phyloP scores from a whole-genome alignment of 1,140 invertebrate species.

The Dolichoris vasculosae region DNA sequence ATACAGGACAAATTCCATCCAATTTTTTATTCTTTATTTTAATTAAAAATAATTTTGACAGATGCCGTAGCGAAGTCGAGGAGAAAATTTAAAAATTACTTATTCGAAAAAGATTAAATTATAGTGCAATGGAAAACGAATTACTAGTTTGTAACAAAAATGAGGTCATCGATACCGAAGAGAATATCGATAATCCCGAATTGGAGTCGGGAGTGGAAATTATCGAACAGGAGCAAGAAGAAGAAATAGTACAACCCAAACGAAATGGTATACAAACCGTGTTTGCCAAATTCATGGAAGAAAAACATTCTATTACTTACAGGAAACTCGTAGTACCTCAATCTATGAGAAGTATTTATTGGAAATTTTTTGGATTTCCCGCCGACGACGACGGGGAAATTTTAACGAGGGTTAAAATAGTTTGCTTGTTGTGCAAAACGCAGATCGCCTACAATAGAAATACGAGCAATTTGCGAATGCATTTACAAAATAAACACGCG shows the following conservation, averaged over 20 bases:
- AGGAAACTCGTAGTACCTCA: constrained; percentile 76
- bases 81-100: not conserved
- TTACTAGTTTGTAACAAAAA: not conserved
- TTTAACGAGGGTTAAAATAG: constrained; percentile 79
- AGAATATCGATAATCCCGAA: not conserved
- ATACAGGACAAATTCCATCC: not conserved
- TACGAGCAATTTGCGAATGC: constrained; percentile 79
- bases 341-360: constrained; percentile 80
- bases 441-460: constrained; percentile 80
- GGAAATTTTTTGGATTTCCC: constrained; percentile 81
- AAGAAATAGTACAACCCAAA: constrained; percentile 37
- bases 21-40: not conserved
- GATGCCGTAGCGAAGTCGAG: not conserved
- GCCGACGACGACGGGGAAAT: constrained; percentile 78
- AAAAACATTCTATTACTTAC: constrained; percentile 72
- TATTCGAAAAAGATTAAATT: not conserved
- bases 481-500: constrained; percentile 78
- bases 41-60: not conserved
- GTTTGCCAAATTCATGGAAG: constrained; percentile 71
- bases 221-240: constrained; percentile 21
- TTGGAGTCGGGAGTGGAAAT: constrained; percentile 11
- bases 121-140: constrained; percentile 17
- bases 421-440: constrained; percentile 78
- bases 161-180: not conserved
- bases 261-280: constrained; percentile 64